Evolutionary conservation across 2,797 vertebrate species (phyloP).

Genomic region (Notolepis coatsorum): DNA sequence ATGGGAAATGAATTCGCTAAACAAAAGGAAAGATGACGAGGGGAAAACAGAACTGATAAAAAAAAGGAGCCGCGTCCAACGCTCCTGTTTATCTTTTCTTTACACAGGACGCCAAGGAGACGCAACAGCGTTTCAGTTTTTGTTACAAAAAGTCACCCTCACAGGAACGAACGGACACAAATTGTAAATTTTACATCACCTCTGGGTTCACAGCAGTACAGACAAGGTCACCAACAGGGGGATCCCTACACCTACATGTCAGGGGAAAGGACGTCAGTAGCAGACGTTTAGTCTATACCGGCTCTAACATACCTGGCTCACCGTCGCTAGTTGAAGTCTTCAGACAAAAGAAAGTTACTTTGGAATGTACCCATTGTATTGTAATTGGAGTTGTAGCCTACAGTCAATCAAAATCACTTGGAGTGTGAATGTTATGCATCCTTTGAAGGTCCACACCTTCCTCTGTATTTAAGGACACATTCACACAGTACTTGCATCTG

Average conservation of each 20-base stretch:
- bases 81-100: conserved; percentile 55
- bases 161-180: conserved; percentile 75
- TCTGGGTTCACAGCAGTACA: conserved; percentile 74
- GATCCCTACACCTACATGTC: conserved; percentile 69
- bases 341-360: too few relatives aligned
- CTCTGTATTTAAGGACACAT: too few relatives aligned
- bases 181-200: conserved; percentile 69
- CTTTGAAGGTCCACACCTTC: too few relatives aligned
- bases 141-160: conserved; percentile 67
- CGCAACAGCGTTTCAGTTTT: conserved; percentile 40
- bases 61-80: conserved; percentile 53
- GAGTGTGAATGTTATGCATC: too few relatives aligned
- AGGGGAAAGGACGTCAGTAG: conserved; percentile 50
- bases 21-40: conserved; percentile 44
- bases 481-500: too few relatives aligned
- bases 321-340: too few relatives aligned
- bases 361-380: too few relatives aligned
- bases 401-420: too few relatives aligned
- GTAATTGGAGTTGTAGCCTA: too few relatives aligned
- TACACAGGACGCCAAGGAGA: conserved; percentile 51
- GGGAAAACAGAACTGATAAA: conserved; percentile 55
- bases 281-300: conserved; percentile 35
- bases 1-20: conserved; percentile 69
- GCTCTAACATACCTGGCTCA: background rate
- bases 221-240: conserved; percentile 72